These are phyloP conservation scores for Megaceryle torquata DNA, from an alignment of 2,113 vertebrate species.

Conservation along the genomic window DNA sequence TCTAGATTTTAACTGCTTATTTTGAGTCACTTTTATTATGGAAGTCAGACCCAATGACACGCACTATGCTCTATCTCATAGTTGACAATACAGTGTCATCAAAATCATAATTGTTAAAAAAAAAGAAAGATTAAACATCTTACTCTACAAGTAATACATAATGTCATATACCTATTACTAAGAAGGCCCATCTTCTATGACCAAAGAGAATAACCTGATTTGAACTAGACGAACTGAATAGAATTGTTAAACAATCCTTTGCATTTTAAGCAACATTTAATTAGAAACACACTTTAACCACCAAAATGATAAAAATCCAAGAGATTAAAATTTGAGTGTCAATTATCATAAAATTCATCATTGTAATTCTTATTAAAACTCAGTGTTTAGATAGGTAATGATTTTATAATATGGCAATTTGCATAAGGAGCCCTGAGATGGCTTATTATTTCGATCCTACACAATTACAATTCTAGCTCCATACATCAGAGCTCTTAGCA, in stretches of 20 bases:
- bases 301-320: conserved; percentile 91
- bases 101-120: conserved; percentile 59
- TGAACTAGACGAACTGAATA: conserved; percentile 69
- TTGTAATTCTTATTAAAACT: conserved; percentile 98
- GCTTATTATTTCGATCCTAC: conserved; percentile 97
- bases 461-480: conserved; percentile 96
- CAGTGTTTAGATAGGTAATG: conserved; percentile 99
- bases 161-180: conserved; percentile 64
- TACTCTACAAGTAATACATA: conserved; percentile 68
- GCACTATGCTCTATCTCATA: conserved; percentile 1
- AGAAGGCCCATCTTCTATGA: conserved; percentile 65
- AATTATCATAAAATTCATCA: conserved; percentile 99
- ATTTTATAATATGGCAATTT: conserved; percentile 99
- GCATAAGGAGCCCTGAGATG: conserved; percentile 99
- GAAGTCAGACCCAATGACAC: conserved; percentile 8
- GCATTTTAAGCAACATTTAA: conserved; percentile 95
- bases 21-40: neutral
- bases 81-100: conserved; percentile 53
- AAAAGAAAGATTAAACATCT: conserved; percentile 68
- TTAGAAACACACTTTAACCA: conserved; percentile 92
- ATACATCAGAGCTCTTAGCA: conserved; percentile 99
- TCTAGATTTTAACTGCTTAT: neutral
- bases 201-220: conserved; percentile 77
- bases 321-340: conserved; percentile 96
- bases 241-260: conserved; percentile 81